Conservation (phyloP, 2,797 vertebrate genomes). For the Neostethus bicornis region DNA sequence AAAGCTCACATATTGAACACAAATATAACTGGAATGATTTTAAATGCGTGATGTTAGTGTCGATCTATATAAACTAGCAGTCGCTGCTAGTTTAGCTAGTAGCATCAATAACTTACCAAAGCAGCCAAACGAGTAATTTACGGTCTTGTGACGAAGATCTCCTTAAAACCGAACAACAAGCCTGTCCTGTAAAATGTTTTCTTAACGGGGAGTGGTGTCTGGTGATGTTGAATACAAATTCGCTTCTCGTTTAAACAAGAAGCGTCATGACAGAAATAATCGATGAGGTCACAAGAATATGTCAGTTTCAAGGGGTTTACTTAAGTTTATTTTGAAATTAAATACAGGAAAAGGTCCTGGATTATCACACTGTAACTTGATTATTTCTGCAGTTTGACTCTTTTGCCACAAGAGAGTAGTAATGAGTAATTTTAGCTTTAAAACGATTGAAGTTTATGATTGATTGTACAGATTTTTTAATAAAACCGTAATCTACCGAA, state of each 20-base stretch:
- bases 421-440: neutral
- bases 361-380: accelerated
- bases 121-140: constrained; percentile 14
- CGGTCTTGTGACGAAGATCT: neutral
- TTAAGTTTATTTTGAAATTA: constrained; percentile 28
- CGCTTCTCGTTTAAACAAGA: constrained; percentile 17
- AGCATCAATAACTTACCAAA: constrained; percentile 17
- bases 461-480: too few species aligned
- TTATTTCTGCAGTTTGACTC: neutral
- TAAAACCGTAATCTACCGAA: neutral
- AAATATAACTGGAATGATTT: neutral
- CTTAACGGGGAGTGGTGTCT: neutral
- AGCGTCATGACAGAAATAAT: neutral
- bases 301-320: accelerated
- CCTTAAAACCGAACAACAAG: neutral
- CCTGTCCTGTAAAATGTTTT: neutral
- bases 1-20: neutral
- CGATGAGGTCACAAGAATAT: accelerated
- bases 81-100: constrained; percentile 6
- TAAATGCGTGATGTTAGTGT: neutral
- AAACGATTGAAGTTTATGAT: too few species aligned
- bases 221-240: neutral
- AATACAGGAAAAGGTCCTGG: neutral
- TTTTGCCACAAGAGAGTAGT: constrained; percentile 4
- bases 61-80: neutral